phyloP scores from a whole-genome alignment of 2,113 vertebrate genomes.

The Ctenodactylus gundi region DNA sequence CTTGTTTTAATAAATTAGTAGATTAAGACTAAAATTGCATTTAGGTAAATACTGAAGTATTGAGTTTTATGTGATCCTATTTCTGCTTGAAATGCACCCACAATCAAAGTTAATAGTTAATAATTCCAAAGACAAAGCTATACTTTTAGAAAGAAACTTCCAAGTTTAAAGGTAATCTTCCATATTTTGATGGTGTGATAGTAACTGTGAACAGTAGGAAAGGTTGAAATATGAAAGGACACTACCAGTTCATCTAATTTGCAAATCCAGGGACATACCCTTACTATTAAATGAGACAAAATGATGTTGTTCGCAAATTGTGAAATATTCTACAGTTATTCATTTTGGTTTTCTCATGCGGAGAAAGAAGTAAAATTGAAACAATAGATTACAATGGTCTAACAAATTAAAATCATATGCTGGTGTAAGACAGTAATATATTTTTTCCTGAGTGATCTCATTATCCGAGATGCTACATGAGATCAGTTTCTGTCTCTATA shows the following conservation, averaged over 20 bases:
- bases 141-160: background rate
- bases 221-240: background rate
- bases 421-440: constrained; percentile 14
- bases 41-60: background rate
- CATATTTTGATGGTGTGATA: background rate
- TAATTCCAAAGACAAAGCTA: background rate
- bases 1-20: background rate
- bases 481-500: background rate
- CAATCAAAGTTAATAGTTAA: background rate
- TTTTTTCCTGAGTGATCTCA: constrained; percentile 54
- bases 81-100: background rate
- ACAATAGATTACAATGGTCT: background rate
- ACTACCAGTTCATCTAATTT: background rate
- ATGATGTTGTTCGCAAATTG: background rate
- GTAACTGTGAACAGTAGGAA: background rate
- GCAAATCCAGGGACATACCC: background rate
- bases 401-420: background rate
- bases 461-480: constrained; percentile 31
- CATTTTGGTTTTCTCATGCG: constrained; percentile 20
- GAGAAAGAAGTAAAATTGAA: constrained; percentile 49
- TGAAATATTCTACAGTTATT: background rate
- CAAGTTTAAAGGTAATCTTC: background rate
- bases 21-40: background rate
- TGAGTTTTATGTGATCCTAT: background rate
- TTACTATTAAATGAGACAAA: background rate